Evolutionary conservation across 2,888 invertebrate genomes (phyloP), one percentile per base, ranked within the genome.

Genomic region (Brachylomia viminalis): DNA sequence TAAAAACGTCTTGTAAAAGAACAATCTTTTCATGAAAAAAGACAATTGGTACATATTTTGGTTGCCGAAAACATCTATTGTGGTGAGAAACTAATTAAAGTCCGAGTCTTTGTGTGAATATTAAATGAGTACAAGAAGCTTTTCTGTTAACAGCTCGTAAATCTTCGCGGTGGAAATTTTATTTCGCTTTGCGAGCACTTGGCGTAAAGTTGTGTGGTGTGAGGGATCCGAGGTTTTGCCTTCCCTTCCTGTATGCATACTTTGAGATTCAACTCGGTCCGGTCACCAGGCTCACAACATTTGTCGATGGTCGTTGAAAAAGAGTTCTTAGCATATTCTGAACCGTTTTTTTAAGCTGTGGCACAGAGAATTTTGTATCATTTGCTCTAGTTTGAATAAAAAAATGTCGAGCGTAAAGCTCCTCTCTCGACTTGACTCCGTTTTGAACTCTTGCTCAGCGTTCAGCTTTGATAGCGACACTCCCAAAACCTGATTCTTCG

Each of bases 11-110:
- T 47, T 70, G 30, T 59, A 33, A 59, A 69, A 62, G 11, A 54
- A 17, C 20, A 56, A 47, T 61, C 1, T 58, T n/a, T 75, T 45
- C 49, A 47, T 49, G 15, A 66, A 59, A 52, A 33, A 56, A 27
- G 13, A 66, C 23, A 58, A 75, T n/a, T n/a, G n/a, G n/a, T n/a
- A n/a, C 33, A 33, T 4, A 38, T 38, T 38, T 54, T 58, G 61
- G 17, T 62, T 17, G 52, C 27, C 6, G 56, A 15, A 56, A 77
- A 27, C 52, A 52, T 80, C 72, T 71, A 42, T 78, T 69, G 73
- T 59, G 75, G 85, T 81, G 79, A 86, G 78, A 89, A 88, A 91
- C 89, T 91, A 91, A 92, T 92, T 91, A 91, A 91, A 90, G 83
- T 87, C 58, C 68, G 75, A 84, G 75, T 82, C 86, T 91, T 89